A percentile compares a stretch with the other conserved stretches of the same genome.
These are phyloP conservation scores for Drosophila neotestacea DNA, from an alignment of 2,888 invertebrate species.

Conservation along the genomic window DNA sequence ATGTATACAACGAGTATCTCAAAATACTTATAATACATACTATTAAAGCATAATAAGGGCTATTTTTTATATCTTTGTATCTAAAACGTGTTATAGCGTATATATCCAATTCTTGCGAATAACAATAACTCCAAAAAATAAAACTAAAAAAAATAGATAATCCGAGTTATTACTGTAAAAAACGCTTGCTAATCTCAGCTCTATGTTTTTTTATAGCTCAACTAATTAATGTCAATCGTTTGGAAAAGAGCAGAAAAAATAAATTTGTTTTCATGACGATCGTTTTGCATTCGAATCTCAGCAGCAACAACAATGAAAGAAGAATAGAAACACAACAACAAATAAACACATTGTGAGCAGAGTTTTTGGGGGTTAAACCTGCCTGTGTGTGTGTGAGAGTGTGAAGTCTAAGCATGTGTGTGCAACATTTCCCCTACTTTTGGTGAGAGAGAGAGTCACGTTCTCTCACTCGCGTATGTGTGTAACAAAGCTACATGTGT, in stretches of 20 bases:
- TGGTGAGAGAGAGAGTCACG: slow-evolving; percentile 53
- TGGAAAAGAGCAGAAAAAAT: not conserved
- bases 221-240: slow-evolving; percentile 42
- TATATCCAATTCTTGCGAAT: not conserved
- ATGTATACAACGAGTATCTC: too few relatives aligned
- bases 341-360: slow-evolving; percentile 9
- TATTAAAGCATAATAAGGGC: not conserved
- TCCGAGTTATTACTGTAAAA: not conserved
- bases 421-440: slow-evolving; percentile 81
- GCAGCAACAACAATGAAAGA: slow-evolving; percentile 5
- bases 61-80: not conserved
- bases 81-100: too few relatives aligned
- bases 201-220: slow-evolving; percentile 36
- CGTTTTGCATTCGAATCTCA: slow-evolving; percentile 26
- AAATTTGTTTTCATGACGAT: slow-evolving; percentile 35
- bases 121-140: not conserved
- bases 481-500: slow-evolving; percentile 10
- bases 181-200: slow-evolving; percentile 33
- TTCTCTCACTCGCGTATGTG: slow-evolving; percentile 33
- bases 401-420: slow-evolving; percentile 33
- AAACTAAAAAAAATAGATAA: slow-evolving; percentile 4
- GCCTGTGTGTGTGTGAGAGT: slow-evolving; percentile 17
- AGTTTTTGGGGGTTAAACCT: slow-evolving; percentile 14
- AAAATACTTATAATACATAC: not conserved
- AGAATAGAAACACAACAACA: slow-evolving; percentile 3